Base-by-base conservation (phyloP, 1,140 invertebrate genomes). In the Zaprionus nigranus region DNA sequence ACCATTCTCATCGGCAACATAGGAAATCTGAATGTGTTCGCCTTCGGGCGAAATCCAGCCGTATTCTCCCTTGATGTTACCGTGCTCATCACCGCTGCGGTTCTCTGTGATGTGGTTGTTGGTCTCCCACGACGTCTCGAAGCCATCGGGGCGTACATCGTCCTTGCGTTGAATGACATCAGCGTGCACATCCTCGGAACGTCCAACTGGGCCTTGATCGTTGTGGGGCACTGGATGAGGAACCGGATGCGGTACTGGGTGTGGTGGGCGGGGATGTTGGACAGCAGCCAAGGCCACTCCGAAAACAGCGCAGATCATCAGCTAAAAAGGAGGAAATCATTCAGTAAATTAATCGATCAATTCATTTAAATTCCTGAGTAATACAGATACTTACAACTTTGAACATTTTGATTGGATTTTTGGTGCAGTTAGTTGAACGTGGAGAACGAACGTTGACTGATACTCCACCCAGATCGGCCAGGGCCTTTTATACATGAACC, bases 1-100 rank as follows among this genome's bases (percentile, higher is more conserved):
- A n/a, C 93, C 95, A 75, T 95, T 94, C 85, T 95, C 95, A 79
- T 95, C 94, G 43, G 95, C 95, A 5, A 93, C 93, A 78, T 95
- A 95, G 22, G 90, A 91, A 3, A 95, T 86, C 2, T 92, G 75
- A 43, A 94, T 92, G 2, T 85, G 93, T 65, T 87, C 82, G 15
- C 94, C 94, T 78, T 94, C 93, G 51, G 88, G 88, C 7, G 87
- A 86, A 20, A 85, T 62, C 79, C 79, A 92, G 56, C 78, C 68
- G 56, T 69, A 91, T 24, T 36, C 57, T 22, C 91, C 91, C 3
- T 92, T 69, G 4, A 85, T 78, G 71, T 91, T 88, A 20, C 85
- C 90, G 36, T 91, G 78, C 12, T 49, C 75, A 78, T 91, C 81
- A n/a, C 94, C 94, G 57, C 83, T 88, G 34, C 94, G 94, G 30